Evolutionary conservation across 1,140 invertebrate species (phyloP).

Genomic region (Apolygus lucorum): DNA sequence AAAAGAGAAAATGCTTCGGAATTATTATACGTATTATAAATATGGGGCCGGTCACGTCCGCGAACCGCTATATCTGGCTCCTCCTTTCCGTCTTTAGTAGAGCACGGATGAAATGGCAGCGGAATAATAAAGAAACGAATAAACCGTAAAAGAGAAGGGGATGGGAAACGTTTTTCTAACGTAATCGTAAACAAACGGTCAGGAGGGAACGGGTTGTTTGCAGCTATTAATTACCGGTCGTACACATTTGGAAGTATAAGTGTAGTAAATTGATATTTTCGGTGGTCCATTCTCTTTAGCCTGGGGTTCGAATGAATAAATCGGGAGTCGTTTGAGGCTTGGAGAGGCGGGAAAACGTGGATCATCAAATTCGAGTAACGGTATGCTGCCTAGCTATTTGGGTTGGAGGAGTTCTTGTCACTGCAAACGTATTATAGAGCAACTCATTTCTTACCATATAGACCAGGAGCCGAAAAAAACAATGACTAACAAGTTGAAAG

Average conservation of each 20-base stretch:
- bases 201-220: background rate
- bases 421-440: too few relatives aligned
- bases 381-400: too few relatives aligned
- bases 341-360: slow-evolving; percentile 25
- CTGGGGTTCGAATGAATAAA: background rate
- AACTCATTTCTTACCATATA: too few relatives aligned
- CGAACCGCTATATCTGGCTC: background rate
- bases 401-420: too few relatives aligned
- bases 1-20: background rate
- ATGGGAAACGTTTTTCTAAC: too few relatives aligned
- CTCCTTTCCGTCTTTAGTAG: background rate
- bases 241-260: background rate
- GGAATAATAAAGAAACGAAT: too few relatives aligned
- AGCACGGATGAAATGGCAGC: too few relatives aligned
- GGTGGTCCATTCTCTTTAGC: background rate
- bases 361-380: too few relatives aligned
- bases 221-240: slow-evolving; percentile 7
- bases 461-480: too few relatives aligned
- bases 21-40: background rate
- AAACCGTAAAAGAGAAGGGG: background rate
- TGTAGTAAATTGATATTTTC: background rate
- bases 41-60: background rate
- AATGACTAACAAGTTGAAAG: too few relatives aligned
- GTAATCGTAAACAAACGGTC: background rate
- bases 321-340: background rate